Evolutionary conservation across 2,888 invertebrate genomes (phyloP), one percentile per base, ranked within the genome.

Genomic region (Hydropsyche betteni): DNA sequence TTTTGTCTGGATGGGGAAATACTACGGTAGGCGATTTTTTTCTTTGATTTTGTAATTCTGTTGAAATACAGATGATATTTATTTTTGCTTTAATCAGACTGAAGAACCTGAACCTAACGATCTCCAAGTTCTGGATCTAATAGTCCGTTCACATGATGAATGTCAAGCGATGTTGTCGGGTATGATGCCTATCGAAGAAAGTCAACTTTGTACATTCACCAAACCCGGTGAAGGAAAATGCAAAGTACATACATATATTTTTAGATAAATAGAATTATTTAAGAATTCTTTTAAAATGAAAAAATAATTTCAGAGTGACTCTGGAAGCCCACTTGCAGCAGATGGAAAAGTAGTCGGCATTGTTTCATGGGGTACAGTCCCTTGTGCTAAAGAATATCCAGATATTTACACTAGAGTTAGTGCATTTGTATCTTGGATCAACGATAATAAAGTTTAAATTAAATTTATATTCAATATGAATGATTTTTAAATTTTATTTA

Each of bases 191-290:
- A 86, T 90, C 0, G 86, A 83, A 79, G 84, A 84, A 7, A 82
- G 84, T 0, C 88, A 90, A 81, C 87, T 91, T 79, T 91, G 91
- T 80, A 89, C 91, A 0, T 83, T 89, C 14, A 89, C 89, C 50
- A 87, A 84, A 80, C 81, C 82, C 61, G 91, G 90, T 0, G 88
- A 90, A 83, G 91, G 91, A 0, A 90, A 90, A 79, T 91, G 91
- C 80, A 89, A 90, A 80, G 90, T 90, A 82, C 87, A 14, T 76
- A 33, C 51, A 38, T 14, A 24, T 58, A 36, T 16, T 33, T 64
- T 64, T 36, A 10, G 34, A 33, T 34, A 36, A 44, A 10, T 10
- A 10, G 44, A 44, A 44, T 44, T 44, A 61, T 24, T 61, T 33
- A 7, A 24, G 24, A 24, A 24, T 3, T 12, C n/a, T 16, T 24